Conservation (phyloP, 30 jellyfish, hydroid and myxozoan genomes). For the Aurelia aurita region DNA sequence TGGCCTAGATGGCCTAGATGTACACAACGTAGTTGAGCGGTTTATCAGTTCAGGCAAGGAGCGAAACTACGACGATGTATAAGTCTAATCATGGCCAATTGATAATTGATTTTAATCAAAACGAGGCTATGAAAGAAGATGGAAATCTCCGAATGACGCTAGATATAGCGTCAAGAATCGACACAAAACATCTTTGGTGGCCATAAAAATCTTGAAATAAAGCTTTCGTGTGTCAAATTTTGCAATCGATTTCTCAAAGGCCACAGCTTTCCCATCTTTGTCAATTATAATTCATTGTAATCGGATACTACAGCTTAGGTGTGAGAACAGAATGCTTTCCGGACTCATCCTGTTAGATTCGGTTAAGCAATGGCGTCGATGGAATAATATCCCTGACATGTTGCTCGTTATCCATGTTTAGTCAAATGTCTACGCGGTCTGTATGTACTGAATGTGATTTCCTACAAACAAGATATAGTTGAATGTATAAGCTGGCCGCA, state of each 20-base stretch:
- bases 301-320: slow-evolving; percentile 1
- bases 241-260: neutral
- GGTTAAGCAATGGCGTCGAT: slow-evolving; percentile 6
- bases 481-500: neutral
- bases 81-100: too few relatives aligned
- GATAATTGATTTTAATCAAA: too few relatives aligned
- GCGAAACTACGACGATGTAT: too few relatives aligned
- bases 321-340: neutral
- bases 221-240: neutral
- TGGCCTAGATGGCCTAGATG: too few relatives aligned
- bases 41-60: too few relatives aligned
- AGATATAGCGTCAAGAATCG: too few relatives aligned
- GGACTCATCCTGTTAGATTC: slow-evolving; percentile 6
- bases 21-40: too few relatives aligned
- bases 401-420: neutral
- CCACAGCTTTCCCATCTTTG: slow-evolving; percentile 1
- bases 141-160: too few relatives aligned
- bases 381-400: slow-evolving; percentile 5
- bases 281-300: neutral
- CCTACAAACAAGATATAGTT: neutral
- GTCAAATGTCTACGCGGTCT: slow-evolving; percentile 2
- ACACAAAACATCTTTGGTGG: too few relatives aligned
- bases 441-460: slow-evolving; percentile 15
- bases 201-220: too few relatives aligned
- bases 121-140: too few relatives aligned